A percentile compares a stretch with the other conserved stretches of the same genome.
phyloP scores from a whole-genome alignment of 37 sponge, comb jelly and placozoan genomes.

The Halisarca cf. caerulea region DNA sequence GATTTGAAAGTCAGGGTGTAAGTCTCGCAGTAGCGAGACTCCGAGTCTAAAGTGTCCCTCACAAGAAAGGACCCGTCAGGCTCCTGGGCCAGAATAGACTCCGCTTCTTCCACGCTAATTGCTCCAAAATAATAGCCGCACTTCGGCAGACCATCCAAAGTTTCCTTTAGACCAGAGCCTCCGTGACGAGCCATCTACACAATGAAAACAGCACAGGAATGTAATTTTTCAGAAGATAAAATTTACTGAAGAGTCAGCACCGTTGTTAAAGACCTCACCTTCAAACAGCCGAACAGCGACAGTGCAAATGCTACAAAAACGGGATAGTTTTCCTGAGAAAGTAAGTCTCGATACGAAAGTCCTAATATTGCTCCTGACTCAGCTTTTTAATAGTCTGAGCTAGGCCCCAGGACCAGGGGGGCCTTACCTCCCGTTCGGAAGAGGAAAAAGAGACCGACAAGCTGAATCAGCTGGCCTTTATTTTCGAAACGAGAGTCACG shows the following conservation, averaged over 20 bases:
- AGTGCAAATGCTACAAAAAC: neutral
- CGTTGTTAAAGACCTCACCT: neutral
- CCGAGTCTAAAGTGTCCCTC: slow-evolving; percentile 51
- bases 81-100: slow-evolving; percentile 51
- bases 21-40: slow-evolving; percentile 23
- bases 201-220: neutral
- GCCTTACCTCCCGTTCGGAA: too few species aligned
- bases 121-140: slow-evolving; percentile 70
- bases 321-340: too few species aligned
- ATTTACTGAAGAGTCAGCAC: neutral
- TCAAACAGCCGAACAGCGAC: neutral
- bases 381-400: slow-evolving; percentile 15
- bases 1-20: slow-evolving; percentile 79
- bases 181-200: slow-evolving; percentile 19
- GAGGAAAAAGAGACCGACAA: too few species aligned
- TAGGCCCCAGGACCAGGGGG: neutral
- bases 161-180: slow-evolving; percentile 49
- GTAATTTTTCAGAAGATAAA: too few species aligned
- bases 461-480: too few species aligned
- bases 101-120: slow-evolving; percentile 58
- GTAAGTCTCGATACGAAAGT: too few species aligned
- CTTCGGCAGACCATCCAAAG: slow-evolving; percentile 33
- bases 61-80: slow-evolving; percentile 79
- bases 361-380: neutral
- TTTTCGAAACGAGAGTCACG: too few species aligned